phyloP scores from a whole-genome alignment of 2,113 vertebrate genomes.

The Channa maculata region DNA sequence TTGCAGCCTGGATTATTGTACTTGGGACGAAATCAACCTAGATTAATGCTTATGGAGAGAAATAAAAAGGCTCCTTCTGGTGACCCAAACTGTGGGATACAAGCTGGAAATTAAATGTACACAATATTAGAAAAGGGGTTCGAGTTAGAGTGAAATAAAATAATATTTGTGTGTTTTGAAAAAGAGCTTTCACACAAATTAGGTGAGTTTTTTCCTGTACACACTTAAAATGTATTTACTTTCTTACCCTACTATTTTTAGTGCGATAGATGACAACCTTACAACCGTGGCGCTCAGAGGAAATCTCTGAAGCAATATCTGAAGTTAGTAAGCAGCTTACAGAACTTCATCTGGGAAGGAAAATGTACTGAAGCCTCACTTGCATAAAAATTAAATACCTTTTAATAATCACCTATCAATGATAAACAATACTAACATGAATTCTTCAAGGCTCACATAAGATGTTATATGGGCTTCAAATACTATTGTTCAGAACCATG shows the following conservation, averaged over 20 bases:
- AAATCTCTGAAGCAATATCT: background rate
- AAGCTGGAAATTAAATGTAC: background rate
- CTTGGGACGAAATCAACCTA: too few species aligned
- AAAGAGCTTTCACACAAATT: background rate
- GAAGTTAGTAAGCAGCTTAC: background rate
- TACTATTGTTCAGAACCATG: background rate
- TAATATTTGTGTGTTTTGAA: background rate
- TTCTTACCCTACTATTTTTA: too few species aligned
- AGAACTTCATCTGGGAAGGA: too few species aligned
- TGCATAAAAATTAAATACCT: slow-evolving; percentile 22
- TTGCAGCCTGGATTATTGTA: background rate
- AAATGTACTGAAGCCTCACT: slow-evolving; percentile 1
- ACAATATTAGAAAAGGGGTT: background rate
- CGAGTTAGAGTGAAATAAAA: background rate
- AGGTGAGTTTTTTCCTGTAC: too few species aligned
- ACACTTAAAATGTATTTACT: too few species aligned
- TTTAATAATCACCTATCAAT: slow-evolving; percentile 44
- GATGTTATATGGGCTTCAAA: slow-evolving; percentile 27
- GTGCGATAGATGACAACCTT: too few species aligned
- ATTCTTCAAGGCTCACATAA: slow-evolving; percentile 14
- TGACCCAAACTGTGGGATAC: background rate
- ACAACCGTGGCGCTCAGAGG: too few species aligned
- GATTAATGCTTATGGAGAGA: background rate
- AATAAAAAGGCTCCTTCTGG: background rate
- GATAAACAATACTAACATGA: slow-evolving; percentile 31